These are phyloP conservation scores for Laticauda colubrina DNA, from an alignment of 2,113 vertebrate genomes.

Conservation along the genomic window DNA sequence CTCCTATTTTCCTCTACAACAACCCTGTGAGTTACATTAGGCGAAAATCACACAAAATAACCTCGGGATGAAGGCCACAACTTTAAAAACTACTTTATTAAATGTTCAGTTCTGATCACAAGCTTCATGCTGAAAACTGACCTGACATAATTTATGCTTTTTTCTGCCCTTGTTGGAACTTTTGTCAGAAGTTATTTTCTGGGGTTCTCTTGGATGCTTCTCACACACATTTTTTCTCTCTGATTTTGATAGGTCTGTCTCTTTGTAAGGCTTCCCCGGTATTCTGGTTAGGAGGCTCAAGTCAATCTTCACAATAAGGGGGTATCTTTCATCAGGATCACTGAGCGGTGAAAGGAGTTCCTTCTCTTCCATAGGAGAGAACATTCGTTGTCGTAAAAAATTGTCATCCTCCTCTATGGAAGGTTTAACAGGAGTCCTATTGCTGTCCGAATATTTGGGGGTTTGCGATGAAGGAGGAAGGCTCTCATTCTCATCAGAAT, in stretches of 20 bases:
- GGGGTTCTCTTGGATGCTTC: conserved; percentile 81
- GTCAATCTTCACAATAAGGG: conserved; percentile 95
- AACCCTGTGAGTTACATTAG: not conserved
- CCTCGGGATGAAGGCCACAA: not conserved
- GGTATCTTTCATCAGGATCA: conserved; percentile 88
- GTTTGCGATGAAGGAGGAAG: conserved; percentile 95
- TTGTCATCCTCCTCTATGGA: conserved; percentile 82
- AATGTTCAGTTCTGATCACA: not conserved
- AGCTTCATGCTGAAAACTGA: not conserved
- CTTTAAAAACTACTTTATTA: not conserved
- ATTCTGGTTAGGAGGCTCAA: conserved; percentile 89
- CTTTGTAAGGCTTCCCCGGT: conserved; percentile 91
- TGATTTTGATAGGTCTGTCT: conserved; percentile 79
- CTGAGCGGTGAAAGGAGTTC: conserved; percentile 94
- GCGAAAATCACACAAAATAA: not conserved
- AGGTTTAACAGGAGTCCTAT: conserved; percentile 86
- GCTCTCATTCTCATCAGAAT: conserved; percentile 95
- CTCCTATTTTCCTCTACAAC: not conserved
- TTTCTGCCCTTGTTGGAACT: conserved; percentile 87
- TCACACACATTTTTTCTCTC: conserved; percentile 84
- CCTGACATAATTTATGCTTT: conserved; percentile 87
- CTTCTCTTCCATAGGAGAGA: conserved; percentile 97
- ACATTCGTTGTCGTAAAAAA: conserved; percentile 83
- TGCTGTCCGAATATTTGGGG: conserved; percentile 92
- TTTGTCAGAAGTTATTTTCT: conserved; percentile 85